phyloP scores from a whole-genome alignment of 2,113 vertebrate genomes.

The Odontesthes bonariensis region DNA sequence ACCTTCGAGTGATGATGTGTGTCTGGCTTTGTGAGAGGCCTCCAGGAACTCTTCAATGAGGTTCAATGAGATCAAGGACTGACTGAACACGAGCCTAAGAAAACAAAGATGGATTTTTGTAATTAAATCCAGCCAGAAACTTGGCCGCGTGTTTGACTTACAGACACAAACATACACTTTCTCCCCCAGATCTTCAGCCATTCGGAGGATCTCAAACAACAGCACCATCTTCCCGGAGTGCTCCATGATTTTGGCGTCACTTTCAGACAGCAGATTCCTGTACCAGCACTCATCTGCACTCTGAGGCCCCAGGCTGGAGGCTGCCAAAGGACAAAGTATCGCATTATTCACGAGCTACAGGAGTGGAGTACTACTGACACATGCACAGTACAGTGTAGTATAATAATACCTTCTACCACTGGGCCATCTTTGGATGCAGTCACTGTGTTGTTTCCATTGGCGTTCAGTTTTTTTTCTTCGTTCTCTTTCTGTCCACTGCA shows the following conservation, averaged over 20 bases:
- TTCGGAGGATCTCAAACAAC: constrained; percentile 92
- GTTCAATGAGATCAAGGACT: constrained; percentile 94
- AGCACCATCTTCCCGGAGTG: constrained; percentile 97
- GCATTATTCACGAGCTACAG: neutral
- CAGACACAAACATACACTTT: constrained; percentile 89
- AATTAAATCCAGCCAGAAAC: neutral
- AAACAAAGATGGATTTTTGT: neutral
- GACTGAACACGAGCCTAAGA: constrained; percentile 95
- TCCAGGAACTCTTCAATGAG: constrained; percentile 94
- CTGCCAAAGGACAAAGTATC: neutral
- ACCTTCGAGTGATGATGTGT: constrained; percentile 89
- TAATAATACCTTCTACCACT: constrained; percentile 81
- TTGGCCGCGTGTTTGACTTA: neutral
- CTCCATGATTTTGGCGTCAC: constrained; percentile 88
- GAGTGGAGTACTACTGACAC: neutral
- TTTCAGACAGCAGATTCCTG: constrained; percentile 88
- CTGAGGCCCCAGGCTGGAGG: constrained; percentile 76
- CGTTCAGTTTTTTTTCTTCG: neutral
- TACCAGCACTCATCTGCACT: constrained; percentile 87
- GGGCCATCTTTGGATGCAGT: constrained; percentile 58
- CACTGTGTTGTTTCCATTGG: neutral
- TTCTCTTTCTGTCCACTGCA: constrained; percentile 21
- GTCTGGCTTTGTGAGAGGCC: constrained; percentile 84
- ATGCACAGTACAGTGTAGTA: neutral
- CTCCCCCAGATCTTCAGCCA: constrained; percentile 91